Evolutionary conservation across 2,888 invertebrate genomes (phyloP), one percentile per base, ranked within the genome.

Genomic region (Caenorhabditis macrosperma): DNA sequence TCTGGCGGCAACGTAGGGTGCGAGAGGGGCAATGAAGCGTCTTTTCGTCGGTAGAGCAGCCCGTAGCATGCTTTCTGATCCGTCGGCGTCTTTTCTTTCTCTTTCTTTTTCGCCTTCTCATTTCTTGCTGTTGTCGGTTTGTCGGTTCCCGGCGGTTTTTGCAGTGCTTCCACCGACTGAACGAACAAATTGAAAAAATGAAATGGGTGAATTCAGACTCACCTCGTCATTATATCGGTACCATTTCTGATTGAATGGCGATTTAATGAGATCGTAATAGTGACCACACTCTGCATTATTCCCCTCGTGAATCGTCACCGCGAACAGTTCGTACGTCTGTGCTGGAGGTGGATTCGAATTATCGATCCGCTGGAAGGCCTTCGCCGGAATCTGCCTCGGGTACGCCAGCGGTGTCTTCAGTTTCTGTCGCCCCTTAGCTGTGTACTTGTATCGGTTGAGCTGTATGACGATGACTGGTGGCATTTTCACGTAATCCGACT

Each of bases 301-400:
- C 1, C 94, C 94, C 85, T 93, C 93, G 86, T 94, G 94, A 80
- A 94, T 93, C 52, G 94, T 91, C 69, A 94, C 94, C 4, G 94
- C 94, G 44, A 92, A 92, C 52, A 94, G 91, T 82, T 93, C 93
- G 86, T 94, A 94, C 38, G 61, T 35, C 20, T 50, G 28, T 0
- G 74, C 71, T 0, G 79, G 72, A 4, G 71, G 71, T 2, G 67
- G 68, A 38, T 46, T 54, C 1, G 60, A 24, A 15, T 54, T 24
- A 52, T 77, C 55, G 26, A 33, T 57, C 52, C 78, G 26, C 44
- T 72, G 78, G 46, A 80, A 80, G n/a, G 59, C 50, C 1, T 12
- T 35, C 3, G 75, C 75, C 2, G 74, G 54, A 30, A 86, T 67
- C 28, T 74, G 74, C 17, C 84, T 68, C 1, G 87, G 87, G 72